Evolutionary conservation across 2,113 vertebrate genomes (phyloP), one percentile per base, ranked within the genome.

Genomic region (Naja naja): DNA sequence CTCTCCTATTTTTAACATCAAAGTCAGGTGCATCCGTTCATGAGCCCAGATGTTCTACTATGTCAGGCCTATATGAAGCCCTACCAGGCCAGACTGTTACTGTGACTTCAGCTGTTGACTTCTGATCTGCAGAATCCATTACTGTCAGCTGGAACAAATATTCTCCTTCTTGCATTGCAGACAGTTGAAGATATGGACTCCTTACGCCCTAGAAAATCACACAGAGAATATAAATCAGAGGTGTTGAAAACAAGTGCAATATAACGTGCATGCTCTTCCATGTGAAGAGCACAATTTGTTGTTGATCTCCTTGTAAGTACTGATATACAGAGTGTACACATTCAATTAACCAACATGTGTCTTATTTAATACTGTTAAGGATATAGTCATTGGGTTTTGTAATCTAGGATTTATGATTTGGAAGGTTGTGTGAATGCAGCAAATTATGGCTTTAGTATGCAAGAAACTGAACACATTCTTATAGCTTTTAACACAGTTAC

Each of bases 141-240:
- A 98, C 97, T 0, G 95, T 97, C 95, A 98, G 96, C 93, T 97
- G 98, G 92, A 98, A 98, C 0, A 88, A 97, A 60, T 98, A 98
- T 90, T 97, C 96, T 74, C 98, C 98, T 85, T 98, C 97, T 94
- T 97, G 97, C 97, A 98, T 96, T 22, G 97, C 97, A 90, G 98
- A 98, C 7, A 98, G 93, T 91, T 97, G 97, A 52, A 98, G 98
- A 91, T 97, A 97, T 0, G 97, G 97, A 0, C 98, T 98, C 54
- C 94, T 96, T 22, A 96, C 95, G 45, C 97, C 98, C 98, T 98
- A 5, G 23, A 0, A 0, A 0, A 58, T 3, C 20, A 90, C 1
- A 4, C 30, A 49, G 53, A 0, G 0, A 4, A 43, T 3, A 10
- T 0, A 27, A 54, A 16, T 5, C 91, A 49, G 90, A 93, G 89